Evolutionary conservation across 1,140 invertebrate species (phyloP).

Genomic region (Acromyrmex heyeri): DNA sequence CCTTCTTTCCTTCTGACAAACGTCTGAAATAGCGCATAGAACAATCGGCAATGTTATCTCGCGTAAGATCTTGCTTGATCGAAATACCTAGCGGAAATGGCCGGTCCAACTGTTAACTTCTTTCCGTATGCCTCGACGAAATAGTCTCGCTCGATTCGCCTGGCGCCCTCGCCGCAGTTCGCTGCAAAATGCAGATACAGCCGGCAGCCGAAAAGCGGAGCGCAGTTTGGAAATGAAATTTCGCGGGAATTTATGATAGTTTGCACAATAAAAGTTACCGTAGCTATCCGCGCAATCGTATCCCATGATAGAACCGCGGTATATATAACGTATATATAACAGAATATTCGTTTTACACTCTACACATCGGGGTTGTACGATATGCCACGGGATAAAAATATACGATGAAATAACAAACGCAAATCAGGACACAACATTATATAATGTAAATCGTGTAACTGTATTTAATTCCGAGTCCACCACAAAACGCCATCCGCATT

Average conservation of each 20-base stretch:
- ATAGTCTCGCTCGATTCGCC: conserved; percentile 59
- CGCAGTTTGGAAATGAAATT: conserved; percentile 63
- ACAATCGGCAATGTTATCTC: conserved; percentile 71
- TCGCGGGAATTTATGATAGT: conserved; percentile 60
- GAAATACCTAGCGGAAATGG: conserved; percentile 63
- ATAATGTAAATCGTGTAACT: conserved; percentile 4
- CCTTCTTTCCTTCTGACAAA: neutral
- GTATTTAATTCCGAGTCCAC: neutral
- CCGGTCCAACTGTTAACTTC: conserved; percentile 60
- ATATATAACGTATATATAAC: conserved; percentile 31
- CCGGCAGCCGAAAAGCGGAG: conserved; percentile 14
- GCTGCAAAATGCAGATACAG: conserved; percentile 63
- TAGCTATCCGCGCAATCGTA: conserved; percentile 59
- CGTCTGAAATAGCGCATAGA: conserved; percentile 42
- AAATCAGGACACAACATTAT: conserved; percentile 15
- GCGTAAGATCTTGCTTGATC: conserved; percentile 59
- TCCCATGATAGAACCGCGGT: conserved; percentile 46
- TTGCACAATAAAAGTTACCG: conserved; percentile 63
- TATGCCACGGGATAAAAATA: conserved; percentile 3
- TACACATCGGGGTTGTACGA: neutral
- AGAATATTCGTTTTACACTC: conserved; percentile 51
- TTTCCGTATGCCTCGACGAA: conserved; percentile 40
- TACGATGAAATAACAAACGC: conserved; percentile 2
- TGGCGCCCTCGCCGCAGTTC: conserved; percentile 36
- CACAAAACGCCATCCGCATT: neutral